Evolutionary conservation across 2,113 vertebrate species (phyloP), one percentile per base, ranked within the genome.

Genomic region (Podiceps cristatus): DNA sequence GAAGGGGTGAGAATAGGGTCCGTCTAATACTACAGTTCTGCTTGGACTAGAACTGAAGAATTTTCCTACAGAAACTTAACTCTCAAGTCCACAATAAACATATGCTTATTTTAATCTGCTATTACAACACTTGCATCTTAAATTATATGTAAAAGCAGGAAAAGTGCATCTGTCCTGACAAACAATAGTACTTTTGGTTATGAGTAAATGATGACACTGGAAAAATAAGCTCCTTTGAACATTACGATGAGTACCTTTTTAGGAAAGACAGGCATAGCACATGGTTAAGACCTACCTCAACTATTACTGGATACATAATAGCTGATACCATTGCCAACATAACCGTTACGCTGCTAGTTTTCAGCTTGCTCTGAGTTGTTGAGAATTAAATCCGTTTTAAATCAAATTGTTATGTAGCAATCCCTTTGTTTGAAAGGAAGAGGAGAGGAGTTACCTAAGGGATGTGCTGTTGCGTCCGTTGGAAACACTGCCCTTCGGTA

Each of bases 271-370:
- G 66, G 33, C 18, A 0, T 71, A 86, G n/a, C 44, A 37, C 5
- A 1, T 7, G 50, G 68, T 63, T 45, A 6, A 77, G 67, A 19
- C 44, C 55, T 75, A 14, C 60, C 66, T 18, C 37, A 58, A 52
- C 45, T 69, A 1, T 20, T 60, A 8, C 42, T 85, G 58, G 40
- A 1, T 19, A 0, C 0, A 0, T 28, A 31, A 52, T 37, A 40
- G 3, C 63, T 1, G 0, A 17, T 77, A 44, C 44, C 6, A 0
- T 13, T 84, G 62, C 66, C 81, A 80, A 0, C 42, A 33, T 47
- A 56, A 25, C 24, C 35, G 0, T 4, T 28, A 11, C 17, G 13
- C 47, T 80, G 84, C 58, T 50, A 60, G 16, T 6, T 64, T 13
- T 11, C 20, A 84, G 50, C 52, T 72, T 78, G 66, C 45, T 88